These are phyloP conservation scores for Ectemnius cavifrons DNA, from an alignment of 2,888 invertebrate genomes.

Conservation along the genomic window DNA sequence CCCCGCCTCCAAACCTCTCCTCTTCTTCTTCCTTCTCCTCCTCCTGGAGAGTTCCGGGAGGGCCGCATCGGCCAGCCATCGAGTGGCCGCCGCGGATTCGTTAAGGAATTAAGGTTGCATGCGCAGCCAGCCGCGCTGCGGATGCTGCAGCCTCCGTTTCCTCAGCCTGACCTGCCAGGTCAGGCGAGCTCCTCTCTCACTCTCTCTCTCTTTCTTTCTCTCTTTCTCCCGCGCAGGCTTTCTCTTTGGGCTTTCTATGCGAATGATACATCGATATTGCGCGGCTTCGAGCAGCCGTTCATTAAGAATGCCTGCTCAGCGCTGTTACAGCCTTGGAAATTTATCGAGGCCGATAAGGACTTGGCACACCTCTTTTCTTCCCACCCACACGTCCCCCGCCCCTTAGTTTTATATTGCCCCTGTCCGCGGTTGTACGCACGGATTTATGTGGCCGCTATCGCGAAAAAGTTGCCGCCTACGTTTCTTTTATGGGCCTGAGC, in stretches of 20 bases:
- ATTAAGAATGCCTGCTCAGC: background rate
- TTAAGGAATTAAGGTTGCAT: conserved; percentile 55
- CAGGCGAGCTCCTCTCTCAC: background rate
- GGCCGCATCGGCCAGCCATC: conserved; percentile 60
- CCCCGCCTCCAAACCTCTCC: background rate
- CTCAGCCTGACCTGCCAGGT: background rate
- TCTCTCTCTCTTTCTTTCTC: background rate
- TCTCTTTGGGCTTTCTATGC: conserved; percentile 21
- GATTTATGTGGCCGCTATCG: no score
- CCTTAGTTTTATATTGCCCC: conserved; percentile 1
- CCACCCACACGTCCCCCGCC: background rate
- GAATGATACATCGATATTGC: conserved; percentile 34
- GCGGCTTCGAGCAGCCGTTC: conserved; percentile 14
- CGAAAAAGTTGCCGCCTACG: no score
- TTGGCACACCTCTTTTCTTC: background rate
- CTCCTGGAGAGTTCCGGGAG: conserved; percentile 16
- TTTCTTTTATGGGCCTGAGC: no score
- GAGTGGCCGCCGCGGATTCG: conserved; percentile 58
- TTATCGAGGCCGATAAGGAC: background rate
- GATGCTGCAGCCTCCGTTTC: conserved; percentile 19
- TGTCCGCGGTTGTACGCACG: background rate
- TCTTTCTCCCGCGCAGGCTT: no score
- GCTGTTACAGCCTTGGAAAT: background rate
- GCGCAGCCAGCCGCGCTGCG: conserved; percentile 53
- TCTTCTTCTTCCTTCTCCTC: conserved; percentile 51